A percentile compares a stretch with the other conserved stretches of the same genome.
Conservation (phyloP, 1,140 invertebrate genomes). For the Oryctes rhinoceros region DNA sequence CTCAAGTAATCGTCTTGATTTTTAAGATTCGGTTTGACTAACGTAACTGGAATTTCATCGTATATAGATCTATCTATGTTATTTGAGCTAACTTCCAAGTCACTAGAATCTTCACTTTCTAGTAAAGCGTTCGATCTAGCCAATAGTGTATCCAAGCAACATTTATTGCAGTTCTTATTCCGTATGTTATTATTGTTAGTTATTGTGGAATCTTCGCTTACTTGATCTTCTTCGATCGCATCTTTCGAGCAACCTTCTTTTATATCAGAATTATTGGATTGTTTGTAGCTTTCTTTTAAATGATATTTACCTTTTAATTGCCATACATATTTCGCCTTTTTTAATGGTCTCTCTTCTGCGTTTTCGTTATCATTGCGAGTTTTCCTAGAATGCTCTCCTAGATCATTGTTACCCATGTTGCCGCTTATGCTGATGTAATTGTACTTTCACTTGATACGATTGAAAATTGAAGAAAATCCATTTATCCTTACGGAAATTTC, state of each 20-base stretch:
- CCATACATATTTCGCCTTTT: conserved; percentile 71
- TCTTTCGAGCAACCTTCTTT: conserved; percentile 26
- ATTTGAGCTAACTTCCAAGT: conserved; percentile 46
- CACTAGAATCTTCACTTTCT: conserved; percentile 48
- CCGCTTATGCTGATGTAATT: background rate
- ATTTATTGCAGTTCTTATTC: conserved; percentile 38
- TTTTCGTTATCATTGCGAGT: conserved; percentile 6
- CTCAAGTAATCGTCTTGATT: conserved; percentile 65
- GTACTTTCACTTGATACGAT: background rate
- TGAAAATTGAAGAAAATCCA: background rate
- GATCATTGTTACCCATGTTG: conserved; percentile 33
- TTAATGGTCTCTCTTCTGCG: conserved; percentile 66
- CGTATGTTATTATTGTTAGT: conserved; percentile 36
- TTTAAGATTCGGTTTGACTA: conserved; percentile 51
- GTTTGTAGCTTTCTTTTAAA: conserved; percentile 59
- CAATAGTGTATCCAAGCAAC: conserved; percentile 51
- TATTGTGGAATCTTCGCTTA: background rate
- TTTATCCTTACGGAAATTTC: background rate
- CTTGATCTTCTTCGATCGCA: background rate
- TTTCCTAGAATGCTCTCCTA: conserved; percentile 33
- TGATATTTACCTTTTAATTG: conserved; percentile 72
- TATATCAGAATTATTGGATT: conserved; percentile 21
- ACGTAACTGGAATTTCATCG: conserved; percentile 55
- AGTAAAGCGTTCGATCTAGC: conserved; percentile 52
- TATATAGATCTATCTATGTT: conserved; percentile 49